Base-by-base conservation (phyloP, 2,113 vertebrate species). In the Erythrocercus mccallii region DNA sequence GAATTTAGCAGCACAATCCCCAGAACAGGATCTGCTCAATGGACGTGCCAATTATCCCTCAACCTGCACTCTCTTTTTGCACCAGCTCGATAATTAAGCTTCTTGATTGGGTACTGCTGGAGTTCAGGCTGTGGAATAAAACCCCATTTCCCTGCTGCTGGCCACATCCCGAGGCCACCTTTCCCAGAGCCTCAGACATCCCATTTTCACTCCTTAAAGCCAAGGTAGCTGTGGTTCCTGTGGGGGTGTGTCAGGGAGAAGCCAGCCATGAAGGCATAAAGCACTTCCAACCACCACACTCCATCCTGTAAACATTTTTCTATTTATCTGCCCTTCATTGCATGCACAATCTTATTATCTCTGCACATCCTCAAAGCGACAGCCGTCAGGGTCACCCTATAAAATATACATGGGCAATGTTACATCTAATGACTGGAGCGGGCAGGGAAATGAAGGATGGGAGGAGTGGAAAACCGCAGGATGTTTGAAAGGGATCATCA, bases 361-460 rank as follows among this genome's bases (percentile, higher is more conserved):
- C 88, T 77, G 91, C 96, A 96, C 94, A 96, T 80, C 96, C 96
- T 97, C 97, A 96, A 96, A 98, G 96, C 96, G 97, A 97, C 98
- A 98, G 92, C 82, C 77, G 48, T 94, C 98, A 98, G 98, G 98
- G 98, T 98, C 98, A 97, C 97, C 97, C 97, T 92, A 96, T 97
- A 97, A 98, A 98, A 98, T 94, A 98, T 78, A 97, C 97, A 96
- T 86, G 23, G 88, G 97, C 98, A 87, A 62, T 44, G 93, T 90
- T 97, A 97, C 97, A 85, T 78, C 92, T 97, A 94, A 97, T 97
- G 98, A 97, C 24, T 62, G 96, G 79, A 97, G 94, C 7, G 21
- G 94, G 96, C 76, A 79, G 69, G 89, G 79, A 93, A 95, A 97
- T 97, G 97, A 98, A 95, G 92, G 97, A 95, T 95, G 93, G 80